Evolutionary conservation across 2,888 invertebrate species (phyloP).

Genomic region (Drosophila affinis): DNA sequence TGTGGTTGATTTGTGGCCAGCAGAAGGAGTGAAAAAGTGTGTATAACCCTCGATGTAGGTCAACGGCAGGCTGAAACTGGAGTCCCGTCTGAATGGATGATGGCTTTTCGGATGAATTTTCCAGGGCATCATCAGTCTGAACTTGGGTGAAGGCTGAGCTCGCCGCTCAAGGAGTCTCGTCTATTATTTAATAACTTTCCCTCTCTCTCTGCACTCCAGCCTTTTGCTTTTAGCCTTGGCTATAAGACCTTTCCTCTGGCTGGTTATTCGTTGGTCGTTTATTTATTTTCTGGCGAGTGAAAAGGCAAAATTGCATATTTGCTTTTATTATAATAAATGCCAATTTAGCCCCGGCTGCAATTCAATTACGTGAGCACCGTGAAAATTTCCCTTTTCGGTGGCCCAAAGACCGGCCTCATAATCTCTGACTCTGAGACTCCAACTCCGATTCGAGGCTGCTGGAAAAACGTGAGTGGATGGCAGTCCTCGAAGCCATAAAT

Average conservation of each 20-base stretch:
- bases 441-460: conserved; percentile 37
- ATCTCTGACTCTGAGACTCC: conserved; percentile 57
- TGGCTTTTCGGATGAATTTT: conserved; percentile 9
- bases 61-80: background rate
- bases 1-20: conserved; percentile 46
- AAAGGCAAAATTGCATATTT: conserved; percentile 77
- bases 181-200: conserved; percentile 45
- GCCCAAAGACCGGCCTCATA: conserved; percentile 54
- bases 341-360: conserved; percentile 74
- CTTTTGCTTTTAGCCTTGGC: conserved; percentile 5
- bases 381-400: conserved; percentile 72
- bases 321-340: conserved; percentile 80
- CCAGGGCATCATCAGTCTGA: conserved; percentile 23
- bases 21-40: background rate
- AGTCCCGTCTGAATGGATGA: conserved; percentile 17
- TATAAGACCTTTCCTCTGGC: background rate
- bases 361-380: conserved; percentile 74
- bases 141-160: conserved; percentile 12
- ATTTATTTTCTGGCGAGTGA: conserved; percentile 44
- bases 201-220: background rate
- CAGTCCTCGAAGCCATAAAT: conserved; percentile 51
- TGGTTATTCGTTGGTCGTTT: conserved; percentile 16
- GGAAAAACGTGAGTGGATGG: conserved; percentile 64
- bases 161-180: conserved; percentile 10
- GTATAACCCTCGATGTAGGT: conserved; percentile 16